These are phyloP conservation scores for Odontophorus gujanensis DNA, from an alignment of 2,113 vertebrate species.

Conservation along the genomic window DNA sequence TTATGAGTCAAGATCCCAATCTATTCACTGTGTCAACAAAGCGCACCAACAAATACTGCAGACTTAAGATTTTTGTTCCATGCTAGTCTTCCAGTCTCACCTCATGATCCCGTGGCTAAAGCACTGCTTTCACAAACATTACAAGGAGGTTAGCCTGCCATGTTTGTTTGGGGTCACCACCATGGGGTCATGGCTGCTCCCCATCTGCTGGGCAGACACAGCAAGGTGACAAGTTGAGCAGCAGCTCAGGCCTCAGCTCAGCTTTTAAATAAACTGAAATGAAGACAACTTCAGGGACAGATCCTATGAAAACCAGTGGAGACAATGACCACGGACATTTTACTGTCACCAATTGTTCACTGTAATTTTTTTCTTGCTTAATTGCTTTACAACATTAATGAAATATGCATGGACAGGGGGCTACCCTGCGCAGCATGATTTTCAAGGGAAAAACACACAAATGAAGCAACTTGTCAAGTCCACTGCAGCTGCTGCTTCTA, in stretches of 20 bases:
- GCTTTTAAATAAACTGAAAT: background rate
- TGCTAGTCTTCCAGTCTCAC: background rate
- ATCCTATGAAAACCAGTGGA: background rate
- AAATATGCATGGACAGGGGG: background rate
- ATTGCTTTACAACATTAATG: background rate
- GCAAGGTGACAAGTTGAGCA: background rate
- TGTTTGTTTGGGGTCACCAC: rapidly evolving
- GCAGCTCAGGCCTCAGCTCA: background rate
- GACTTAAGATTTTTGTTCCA: background rate
- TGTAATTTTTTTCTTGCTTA: background rate
- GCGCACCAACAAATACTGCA: background rate
- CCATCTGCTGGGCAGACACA: background rate
- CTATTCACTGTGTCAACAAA: background rate
- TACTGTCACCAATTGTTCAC: background rate
- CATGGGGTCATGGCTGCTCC: background rate
- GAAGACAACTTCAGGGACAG: background rate
- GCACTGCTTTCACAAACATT: background rate
- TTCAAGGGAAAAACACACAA: background rate
- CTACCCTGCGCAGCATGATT: background rate
- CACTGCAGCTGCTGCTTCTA: background rate
- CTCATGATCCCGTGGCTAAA: background rate
- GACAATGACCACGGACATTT: background rate
- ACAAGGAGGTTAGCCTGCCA: background rate
- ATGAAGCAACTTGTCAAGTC: background rate
- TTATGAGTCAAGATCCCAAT: background rate